Evolutionary conservation across 2,113 vertebrate species (phyloP).

Genomic region (Cyprinus carpio): DNA sequence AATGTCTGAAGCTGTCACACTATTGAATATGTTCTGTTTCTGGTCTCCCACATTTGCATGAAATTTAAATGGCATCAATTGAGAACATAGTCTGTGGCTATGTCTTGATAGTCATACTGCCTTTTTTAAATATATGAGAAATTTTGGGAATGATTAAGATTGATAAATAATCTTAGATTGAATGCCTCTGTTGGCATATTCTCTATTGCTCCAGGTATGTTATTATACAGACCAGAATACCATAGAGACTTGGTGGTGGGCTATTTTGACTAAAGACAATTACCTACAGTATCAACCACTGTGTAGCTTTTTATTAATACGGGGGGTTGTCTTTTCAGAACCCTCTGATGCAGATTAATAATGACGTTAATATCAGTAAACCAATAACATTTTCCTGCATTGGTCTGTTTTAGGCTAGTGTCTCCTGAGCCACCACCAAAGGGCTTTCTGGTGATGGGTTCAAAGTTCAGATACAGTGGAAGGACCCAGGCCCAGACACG

Average conservation of each 20-base stretch:
- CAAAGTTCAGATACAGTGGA: slow-evolving; percentile 97
- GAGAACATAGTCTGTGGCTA: not conserved
- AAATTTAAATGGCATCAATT: not conserved
- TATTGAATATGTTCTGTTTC: not conserved
- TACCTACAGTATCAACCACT: not conserved
- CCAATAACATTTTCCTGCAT: not conserved
- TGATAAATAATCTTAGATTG: not conserved
- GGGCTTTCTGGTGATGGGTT: slow-evolving; percentile 98
- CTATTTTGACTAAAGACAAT: not conserved
- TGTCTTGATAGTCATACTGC: not conserved
- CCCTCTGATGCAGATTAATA: not conserved
- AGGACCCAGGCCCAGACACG: slow-evolving; percentile 95
- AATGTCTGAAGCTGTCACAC: not conserved
- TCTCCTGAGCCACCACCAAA: slow-evolving; percentile 96
- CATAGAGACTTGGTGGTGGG: not conserved
- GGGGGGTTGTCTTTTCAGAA: not conserved
- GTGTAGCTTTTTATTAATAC: not conserved
- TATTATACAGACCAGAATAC: not conserved
- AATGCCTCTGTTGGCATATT: not conserved
- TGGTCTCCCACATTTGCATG: not conserved
- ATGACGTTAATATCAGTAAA: not conserved
- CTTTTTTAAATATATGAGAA: not conserved
- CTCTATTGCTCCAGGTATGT: not conserved
- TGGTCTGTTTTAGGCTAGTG: slow-evolving; percentile 79
- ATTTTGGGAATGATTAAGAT: not conserved